A percentile compares a stretch with the other conserved stretches of the same genome.
Conservation (phyloP, 2,888 invertebrate species). For the Callimorpha dominula region DNA sequence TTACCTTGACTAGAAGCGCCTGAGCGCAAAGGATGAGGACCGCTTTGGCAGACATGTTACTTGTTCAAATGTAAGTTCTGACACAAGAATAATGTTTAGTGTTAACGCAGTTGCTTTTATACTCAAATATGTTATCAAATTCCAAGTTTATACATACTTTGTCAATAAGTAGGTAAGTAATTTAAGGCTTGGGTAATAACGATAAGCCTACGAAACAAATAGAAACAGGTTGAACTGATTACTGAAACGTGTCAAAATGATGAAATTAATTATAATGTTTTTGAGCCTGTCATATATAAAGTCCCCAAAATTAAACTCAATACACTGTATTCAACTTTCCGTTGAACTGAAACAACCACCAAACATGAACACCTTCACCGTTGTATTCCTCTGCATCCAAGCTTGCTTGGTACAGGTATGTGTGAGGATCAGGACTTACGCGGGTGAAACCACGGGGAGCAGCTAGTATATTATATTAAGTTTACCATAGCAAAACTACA, state of each 20-base stretch:
- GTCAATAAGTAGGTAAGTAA: not conserved
- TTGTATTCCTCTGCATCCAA: slow-evolving; percentile 55
- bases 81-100: not conserved
- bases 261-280: too few species aligned
- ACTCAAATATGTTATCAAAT: not conserved
- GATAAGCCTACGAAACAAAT: not conserved
- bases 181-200: not conserved
- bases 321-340: slow-evolving; percentile 18
- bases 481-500: too few species aligned
- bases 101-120: not conserved
- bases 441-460: too few species aligned
- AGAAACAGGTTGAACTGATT: not conserved
- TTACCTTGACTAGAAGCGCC: slow-evolving; percentile 34
- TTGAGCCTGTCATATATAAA: not conserved
- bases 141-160: not conserved
- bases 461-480: too few species aligned
- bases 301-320: not conserved
- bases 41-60: slow-evolving; percentile 32
- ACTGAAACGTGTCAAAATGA: too few species aligned
- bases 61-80: not conserved
- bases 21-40: slow-evolving; percentile 30
- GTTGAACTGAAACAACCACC: slow-evolving; percentile 22
- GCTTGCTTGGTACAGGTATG: slow-evolving; percentile 58
- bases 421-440: too few species aligned
- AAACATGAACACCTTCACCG: slow-evolving; percentile 54